A percentile compares a stretch with the other conserved stretches of the same genome.
These are phyloP conservation scores for Rana temporaria DNA, from an alignment of 2,113 vertebrate species.

Conservation along the genomic window DNA sequence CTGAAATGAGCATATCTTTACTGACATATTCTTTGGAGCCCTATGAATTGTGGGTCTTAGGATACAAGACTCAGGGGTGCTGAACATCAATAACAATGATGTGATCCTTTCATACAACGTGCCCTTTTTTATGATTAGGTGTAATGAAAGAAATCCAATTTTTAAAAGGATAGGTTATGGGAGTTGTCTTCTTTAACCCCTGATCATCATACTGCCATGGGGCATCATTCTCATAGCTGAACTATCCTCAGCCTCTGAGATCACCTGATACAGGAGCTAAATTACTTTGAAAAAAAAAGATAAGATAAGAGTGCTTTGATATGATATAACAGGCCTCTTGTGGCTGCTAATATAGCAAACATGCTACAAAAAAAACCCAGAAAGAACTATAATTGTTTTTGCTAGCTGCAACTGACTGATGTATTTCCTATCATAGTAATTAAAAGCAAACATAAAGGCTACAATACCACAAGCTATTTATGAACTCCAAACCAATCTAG, in stretches of 20 bases:
- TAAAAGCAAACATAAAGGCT: no score
- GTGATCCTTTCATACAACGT: conserved; percentile 20
- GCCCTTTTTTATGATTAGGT: conserved; percentile 41
- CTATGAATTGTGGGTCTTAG: conserved; percentile 58
- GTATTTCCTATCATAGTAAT: no score
- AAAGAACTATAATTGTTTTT: not conserved
- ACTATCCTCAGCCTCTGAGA: not conserved
- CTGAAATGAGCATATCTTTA: conserved; percentile 68
- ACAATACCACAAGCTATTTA: no score
- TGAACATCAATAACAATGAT: conserved; percentile 43
- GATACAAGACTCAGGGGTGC: conserved; percentile 52
- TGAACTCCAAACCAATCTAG: no score
- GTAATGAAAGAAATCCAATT: conserved; percentile 35
- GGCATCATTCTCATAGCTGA: conserved; percentile 18
- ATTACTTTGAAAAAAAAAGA: conserved; percentile 6
- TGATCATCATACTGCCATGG: conserved; percentile 9
- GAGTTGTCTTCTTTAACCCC: conserved; percentile 24
- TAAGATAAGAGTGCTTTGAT: conserved; percentile 12
- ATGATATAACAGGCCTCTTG: not conserved
- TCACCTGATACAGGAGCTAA: not conserved
- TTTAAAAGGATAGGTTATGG: conserved; percentile 20
- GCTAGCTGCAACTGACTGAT: no score
- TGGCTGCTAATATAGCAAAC: not conserved
- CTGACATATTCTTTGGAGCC: conserved; percentile 65
- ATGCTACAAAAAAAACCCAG: not conserved